A percentile compares a stretch with the other conserved stretches of the same genome.
Conservation (phyloP, 2,888 invertebrate species). For the Leucophora obtusa region DNA sequence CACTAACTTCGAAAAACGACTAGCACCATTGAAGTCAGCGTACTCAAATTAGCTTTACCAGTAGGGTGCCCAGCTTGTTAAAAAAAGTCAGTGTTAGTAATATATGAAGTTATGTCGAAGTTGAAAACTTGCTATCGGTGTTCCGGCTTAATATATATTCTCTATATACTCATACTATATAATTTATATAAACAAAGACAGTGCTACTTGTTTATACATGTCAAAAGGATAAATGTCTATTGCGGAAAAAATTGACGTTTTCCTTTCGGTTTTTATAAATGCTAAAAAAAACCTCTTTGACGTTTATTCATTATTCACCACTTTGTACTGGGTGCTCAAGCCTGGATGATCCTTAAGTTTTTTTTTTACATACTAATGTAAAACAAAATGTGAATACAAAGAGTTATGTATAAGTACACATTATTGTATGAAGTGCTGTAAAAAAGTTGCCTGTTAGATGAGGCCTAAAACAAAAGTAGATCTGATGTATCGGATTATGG, state of each 20-base stretch:
- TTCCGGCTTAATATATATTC: neutral
- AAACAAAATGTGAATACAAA: conserved; percentile 10
- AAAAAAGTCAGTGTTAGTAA: too few species aligned
- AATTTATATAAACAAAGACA: conserved; percentile 55
- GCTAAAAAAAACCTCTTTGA: conserved; percentile 51
- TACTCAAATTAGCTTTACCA: too few species aligned
- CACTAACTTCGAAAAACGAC: too few species aligned
- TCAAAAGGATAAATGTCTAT: conserved; percentile 63
- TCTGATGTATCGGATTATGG: too few species aligned
- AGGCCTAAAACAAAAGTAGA: too few species aligned
- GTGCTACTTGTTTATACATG: conserved; percentile 59
- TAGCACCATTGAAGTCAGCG: too few species aligned
- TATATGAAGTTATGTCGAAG: too few species aligned
- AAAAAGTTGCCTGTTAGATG: too few species aligned
- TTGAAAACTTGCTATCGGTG: too few species aligned
- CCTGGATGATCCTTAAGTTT: conserved; percentile 58
- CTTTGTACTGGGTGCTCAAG: conserved; percentile 54
- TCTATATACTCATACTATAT: conserved; percentile 1
- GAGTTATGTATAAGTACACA: neutral
- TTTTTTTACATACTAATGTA: conserved; percentile 26
- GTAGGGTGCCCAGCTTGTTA: too few species aligned
- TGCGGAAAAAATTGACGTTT: conserved; percentile 53
- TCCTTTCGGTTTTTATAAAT: conserved; percentile 34
- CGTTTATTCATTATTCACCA: conserved; percentile 56
- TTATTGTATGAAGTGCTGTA: neutral